A percentile compares a stretch with the other conserved stretches of the same genome.
These are phyloP conservation scores for Drosophila greeni DNA, from an alignment of 2,888 invertebrate genomes.

Conservation along the genomic window DNA sequence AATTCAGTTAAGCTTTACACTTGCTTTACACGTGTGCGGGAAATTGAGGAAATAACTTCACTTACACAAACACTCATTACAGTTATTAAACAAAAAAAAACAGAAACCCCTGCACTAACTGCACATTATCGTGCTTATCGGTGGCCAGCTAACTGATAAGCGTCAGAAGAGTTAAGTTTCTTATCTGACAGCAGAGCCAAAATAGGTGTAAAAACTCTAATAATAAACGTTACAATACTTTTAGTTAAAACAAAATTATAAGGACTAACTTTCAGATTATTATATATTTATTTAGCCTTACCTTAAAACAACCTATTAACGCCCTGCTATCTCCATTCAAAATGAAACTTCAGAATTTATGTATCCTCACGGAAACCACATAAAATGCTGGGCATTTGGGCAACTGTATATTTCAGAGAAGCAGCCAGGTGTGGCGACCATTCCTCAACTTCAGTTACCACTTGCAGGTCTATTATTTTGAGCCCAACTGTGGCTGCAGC, in stretches of 20 bases:
- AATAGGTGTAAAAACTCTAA: background rate
- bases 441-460: background rate
- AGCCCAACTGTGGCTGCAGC: background rate
- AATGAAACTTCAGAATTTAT: background rate
- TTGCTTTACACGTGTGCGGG: background rate
- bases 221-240: background rate
- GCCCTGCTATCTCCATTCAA: too few relatives aligned
- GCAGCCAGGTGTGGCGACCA: background rate
- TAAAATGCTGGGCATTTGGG: background rate
- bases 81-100: constrained; percentile 3
- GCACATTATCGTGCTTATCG: constrained; percentile 23
- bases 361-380: background rate
- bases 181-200: constrained; percentile 2
- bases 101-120: background rate
- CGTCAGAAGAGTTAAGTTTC: background rate
- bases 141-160: constrained; percentile 11
- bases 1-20: constrained; percentile 3
- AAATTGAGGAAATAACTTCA: background rate
- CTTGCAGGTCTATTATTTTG: constrained; percentile 1
- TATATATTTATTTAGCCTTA: background rate
- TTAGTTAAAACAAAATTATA: background rate
- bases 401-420: background rate
- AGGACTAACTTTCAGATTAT: background rate
- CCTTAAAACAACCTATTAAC: background rate
- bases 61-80: background rate